Base-by-base conservation (phyloP, 2,113 vertebrate species). In the Ivindomyrus marchei region DNA sequence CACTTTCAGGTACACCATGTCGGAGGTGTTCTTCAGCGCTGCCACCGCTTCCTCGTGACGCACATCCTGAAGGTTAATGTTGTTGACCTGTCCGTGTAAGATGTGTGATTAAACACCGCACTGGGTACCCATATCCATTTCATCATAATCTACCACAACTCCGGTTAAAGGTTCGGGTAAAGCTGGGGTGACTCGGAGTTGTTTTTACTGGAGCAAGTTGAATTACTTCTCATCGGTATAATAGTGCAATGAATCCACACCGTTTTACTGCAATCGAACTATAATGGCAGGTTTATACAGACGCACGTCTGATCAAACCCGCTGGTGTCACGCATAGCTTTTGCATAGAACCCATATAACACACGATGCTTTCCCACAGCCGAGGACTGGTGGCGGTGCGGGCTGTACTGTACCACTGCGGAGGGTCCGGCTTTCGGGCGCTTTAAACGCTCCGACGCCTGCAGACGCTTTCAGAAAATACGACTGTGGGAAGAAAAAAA, bases 1-100 rank as follows among this genome's bases (percentile, higher is more conserved):
- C 95, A 99, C 98, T 93, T 99, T 99, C 92, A 99, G 95, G 95
- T 99, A 99, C 91, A 99, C 98, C 98, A 99, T 99, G 90, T 99
- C 98, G 0, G 98, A 99, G 85, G 98, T 99, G 95, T 99, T 99
- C 96, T 99, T 99, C 94, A 99, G 95, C 0, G 98, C 98, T 0
- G 98, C 98, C 93, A 99, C 98, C 0, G 98, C 98, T 95, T 99
- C 98, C 93, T 99, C 98, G 0, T 99, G 98, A 94, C 98, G 97
- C 93, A 99, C 98, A 0, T 99, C 98, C 95, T 99, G 98, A 91
- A 99, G 97, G 94, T 98, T 97, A 1, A 98, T 99, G 95, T 99
- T 99, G 91, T 99, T 99, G 93, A 99, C 98, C 98, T 99, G 94
- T 2, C 90, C 0, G 52, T 47, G 24, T 46, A 89, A 91, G 27